A percentile compares a stretch with the other conserved stretches of the same genome.
Evolutionary conservation across 2,888 invertebrate species (phyloP).

Genomic region (Hesperia comma): DNA sequence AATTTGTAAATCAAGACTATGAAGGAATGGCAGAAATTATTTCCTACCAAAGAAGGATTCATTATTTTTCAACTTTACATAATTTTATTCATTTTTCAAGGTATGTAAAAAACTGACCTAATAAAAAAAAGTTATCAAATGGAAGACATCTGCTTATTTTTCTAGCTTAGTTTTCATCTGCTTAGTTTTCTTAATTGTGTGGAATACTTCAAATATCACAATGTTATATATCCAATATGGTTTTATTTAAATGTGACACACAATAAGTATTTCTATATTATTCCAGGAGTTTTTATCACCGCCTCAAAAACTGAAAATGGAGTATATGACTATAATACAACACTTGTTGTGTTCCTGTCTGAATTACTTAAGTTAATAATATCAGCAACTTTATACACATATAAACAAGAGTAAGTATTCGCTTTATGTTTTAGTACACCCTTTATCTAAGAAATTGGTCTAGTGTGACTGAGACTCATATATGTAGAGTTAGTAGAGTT

Average conservation of each 20-base stretch:
- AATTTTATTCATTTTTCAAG: constrained; percentile 95
- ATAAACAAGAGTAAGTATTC: constrained; percentile 73
- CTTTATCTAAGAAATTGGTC: no score
- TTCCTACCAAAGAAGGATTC: constrained; percentile 92
- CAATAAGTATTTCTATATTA: constrained; percentile 19
- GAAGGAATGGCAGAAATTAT: constrained; percentile 87
- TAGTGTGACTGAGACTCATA: no score
- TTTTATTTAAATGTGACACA: no score
- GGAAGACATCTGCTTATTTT: no score
- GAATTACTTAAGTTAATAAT: constrained; percentile 93
- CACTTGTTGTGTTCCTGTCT: constrained; percentile 93
- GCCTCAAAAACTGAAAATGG: constrained; percentile 93
- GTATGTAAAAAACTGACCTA: constrained; percentile 74
- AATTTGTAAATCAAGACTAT: constrained; percentile 45
- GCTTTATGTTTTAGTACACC: no score
- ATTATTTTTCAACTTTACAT: constrained; percentile 93
- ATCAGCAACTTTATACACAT: constrained; percentile 88
- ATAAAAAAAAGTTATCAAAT: no score
- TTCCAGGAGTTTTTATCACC: constrained; percentile 94
- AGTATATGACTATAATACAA: constrained; percentile 93
- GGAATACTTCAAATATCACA: no score
- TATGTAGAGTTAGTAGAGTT: no score
- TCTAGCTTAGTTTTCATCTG: no score
- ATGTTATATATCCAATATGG: no score
- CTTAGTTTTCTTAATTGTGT: no score